Percentiles rank a stretch among this genome's conserved stretches.
These are phyloP conservation scores for Cossypha dichroa DNA, from an alignment of 2,797 vertebrate genomes.

Conservation along the genomic window DNA sequence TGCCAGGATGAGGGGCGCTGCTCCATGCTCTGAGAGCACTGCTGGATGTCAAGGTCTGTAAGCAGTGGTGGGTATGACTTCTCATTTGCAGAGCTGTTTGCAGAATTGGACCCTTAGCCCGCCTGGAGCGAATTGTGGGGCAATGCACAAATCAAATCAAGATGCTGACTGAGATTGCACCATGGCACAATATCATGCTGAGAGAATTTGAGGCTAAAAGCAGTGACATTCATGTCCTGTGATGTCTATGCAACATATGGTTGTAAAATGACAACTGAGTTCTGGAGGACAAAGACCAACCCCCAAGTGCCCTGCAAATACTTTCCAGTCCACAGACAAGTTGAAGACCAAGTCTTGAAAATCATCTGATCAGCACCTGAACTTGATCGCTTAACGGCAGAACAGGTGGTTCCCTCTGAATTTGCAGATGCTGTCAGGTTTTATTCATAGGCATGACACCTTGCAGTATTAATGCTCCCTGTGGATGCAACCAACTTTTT, in stretches of 20 bases:
- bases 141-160: conserved; percentile 6
- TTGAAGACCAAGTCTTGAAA: conserved; percentile 10
- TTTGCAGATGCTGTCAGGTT: background rate
- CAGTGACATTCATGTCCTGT: background rate
- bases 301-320: background rate
- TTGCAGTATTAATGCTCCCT: background rate
- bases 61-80: background rate
- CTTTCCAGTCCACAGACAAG: background rate
- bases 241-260: background rate
- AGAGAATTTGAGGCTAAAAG: conserved; percentile 23
- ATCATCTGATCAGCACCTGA: background rate
- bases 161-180: background rate
- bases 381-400: background rate
- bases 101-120: background rate
- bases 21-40: fast-evolving
- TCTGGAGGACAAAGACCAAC: background rate
- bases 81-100: background rate
- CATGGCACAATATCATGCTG: background rate
- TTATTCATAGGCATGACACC: conserved; percentile 8
- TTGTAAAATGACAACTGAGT: conserved; percentile 16
- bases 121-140: background rate
- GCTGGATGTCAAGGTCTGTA: background rate
- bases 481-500: background rate
- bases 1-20: background rate
- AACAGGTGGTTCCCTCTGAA: background rate